Conservation (phyloP, 2,113 vertebrate species). For the Melanostigma gelatinosum region DNA sequence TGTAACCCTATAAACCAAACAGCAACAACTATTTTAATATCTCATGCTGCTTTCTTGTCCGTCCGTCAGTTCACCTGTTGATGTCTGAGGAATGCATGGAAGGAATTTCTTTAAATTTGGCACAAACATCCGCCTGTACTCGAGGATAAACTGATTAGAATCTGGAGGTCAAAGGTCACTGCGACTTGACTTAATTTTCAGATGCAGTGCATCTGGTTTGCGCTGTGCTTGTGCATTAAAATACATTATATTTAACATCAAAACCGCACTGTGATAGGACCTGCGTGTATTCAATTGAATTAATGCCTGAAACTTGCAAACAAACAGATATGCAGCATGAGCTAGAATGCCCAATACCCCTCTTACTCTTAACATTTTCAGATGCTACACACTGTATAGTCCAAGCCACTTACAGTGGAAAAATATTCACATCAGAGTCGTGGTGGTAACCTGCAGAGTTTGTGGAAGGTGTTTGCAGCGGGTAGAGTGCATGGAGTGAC, state of each 20-base stretch:
- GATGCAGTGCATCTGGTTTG: background rate
- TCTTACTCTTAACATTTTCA: background rate
- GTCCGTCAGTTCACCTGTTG: background rate
- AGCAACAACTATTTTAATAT: constrained; percentile 18
- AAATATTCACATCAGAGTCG: background rate
- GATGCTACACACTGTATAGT: too few relatives aligned
- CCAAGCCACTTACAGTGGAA: too few relatives aligned
- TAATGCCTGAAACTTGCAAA: background rate
- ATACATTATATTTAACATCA: background rate
- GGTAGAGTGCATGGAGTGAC: background rate
- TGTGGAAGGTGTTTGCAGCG: background rate
- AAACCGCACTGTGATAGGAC: background rate
- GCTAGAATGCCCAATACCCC: background rate
- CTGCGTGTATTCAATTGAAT: background rate
- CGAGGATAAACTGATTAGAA: background rate
- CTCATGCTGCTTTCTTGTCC: background rate
- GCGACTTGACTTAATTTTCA: background rate
- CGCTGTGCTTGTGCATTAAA: background rate
- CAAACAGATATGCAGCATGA: background rate
- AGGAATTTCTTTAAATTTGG: background rate
- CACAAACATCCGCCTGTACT: too few relatives aligned
- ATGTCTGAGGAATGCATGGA: background rate
- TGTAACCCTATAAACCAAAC: constrained; percentile 42
- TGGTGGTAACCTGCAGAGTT: background rate
- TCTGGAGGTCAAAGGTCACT: background rate